These are phyloP conservation scores for Apistogramma diplotaenia DNA, from an alignment of 2,113 vertebrate genomes.

Conservation along the genomic window DNA sequence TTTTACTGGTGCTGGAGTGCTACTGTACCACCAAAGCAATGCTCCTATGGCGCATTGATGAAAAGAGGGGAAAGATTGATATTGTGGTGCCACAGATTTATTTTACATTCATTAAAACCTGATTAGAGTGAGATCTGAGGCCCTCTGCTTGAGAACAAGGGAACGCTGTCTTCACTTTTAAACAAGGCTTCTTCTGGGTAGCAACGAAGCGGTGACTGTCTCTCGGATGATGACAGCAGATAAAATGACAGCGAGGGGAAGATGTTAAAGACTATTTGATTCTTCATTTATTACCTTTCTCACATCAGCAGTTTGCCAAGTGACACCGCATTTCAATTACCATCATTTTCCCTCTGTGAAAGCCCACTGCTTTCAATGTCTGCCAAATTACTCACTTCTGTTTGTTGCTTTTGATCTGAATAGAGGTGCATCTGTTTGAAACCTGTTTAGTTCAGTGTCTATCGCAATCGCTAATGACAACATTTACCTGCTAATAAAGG, in stretches of 20 bases:
- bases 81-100: not conserved
- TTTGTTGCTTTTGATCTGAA: slow-evolving; percentile 17
- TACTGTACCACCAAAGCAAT: not conserved
- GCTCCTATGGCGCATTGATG: not conserved
- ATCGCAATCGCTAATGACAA: not conserved
- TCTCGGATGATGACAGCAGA: slow-evolving; percentile 20
- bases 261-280: slow-evolving; percentile 29
- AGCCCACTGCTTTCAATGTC: slow-evolving; percentile 16
- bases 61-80: not conserved
- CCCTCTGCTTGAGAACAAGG: not conserved
- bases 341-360: not conserved
- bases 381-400: slow-evolving; percentile 12
- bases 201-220: slow-evolving; percentile 23
- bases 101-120: slow-evolving; percentile 27
- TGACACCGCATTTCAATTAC: slow-evolving; percentile 42
- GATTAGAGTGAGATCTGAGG: slow-evolving; percentile 23
- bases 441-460: not conserved
- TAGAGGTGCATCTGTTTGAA: slow-evolving; percentile 18
- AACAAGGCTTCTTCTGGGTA: slow-evolving; percentile 24
- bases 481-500: not conserved
- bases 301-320: slow-evolving; percentile 48
- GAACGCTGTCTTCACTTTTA: slow-evolving; percentile 2
- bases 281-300: slow-evolving; percentile 21
- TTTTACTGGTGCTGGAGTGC: not conserved
- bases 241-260: slow-evolving; percentile 10